Base-by-base conservation (phyloP, 2,113 vertebrate genomes). In the Aspidoscelis tigris region DNA sequence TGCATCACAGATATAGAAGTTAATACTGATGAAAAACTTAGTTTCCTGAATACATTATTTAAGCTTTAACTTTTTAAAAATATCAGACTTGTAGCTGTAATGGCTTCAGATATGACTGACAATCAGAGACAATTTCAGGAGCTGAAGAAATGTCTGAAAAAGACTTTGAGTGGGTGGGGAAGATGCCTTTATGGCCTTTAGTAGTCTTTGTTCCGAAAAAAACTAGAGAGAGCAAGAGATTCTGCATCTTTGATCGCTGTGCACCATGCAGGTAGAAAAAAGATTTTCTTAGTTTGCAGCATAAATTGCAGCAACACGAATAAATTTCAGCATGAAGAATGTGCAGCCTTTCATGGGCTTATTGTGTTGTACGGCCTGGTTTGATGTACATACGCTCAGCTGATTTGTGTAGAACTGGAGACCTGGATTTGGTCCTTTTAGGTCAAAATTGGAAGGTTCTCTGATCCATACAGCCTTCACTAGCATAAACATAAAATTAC, bases 221-320 rank as follows among this genome's bases (percentile, higher is more conserved):
- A 22, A 76, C 53, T 44, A 41, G 68, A 21, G 11, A 26, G 22
- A 61, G 55, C 16, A 66, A 22, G 14, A 61, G 0, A 64, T 43
- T 84, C 6, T 84, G 5, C 12, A 71, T 44, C 43, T 78, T 84
- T 84, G 18, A 9, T 84, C 16, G 20, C 7, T 61, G 69, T 80
- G 21, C 18, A 72, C 41, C 47, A 66, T 55, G 7, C 24, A 43
- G 18, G 22, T 64, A 70, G 18, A 78, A 78, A 61, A 68, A 12
- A 20, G 33, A 41, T 72, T 78, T 58, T 71, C 16, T 78, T 78
- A 24, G 2, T 78, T 3, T 39, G 44, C 10, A 70, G 21, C 78
- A 61, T 55, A 5, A 26, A 71, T 78, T 84, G 39, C 55, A 5
- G 61, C 1, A 73, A 3, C 33, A 74, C 21, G 61, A 7, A 12